These are phyloP conservation scores for Urocolius indicus DNA, from an alignment of 2,113 vertebrate genomes.

Conservation along the genomic window DNA sequence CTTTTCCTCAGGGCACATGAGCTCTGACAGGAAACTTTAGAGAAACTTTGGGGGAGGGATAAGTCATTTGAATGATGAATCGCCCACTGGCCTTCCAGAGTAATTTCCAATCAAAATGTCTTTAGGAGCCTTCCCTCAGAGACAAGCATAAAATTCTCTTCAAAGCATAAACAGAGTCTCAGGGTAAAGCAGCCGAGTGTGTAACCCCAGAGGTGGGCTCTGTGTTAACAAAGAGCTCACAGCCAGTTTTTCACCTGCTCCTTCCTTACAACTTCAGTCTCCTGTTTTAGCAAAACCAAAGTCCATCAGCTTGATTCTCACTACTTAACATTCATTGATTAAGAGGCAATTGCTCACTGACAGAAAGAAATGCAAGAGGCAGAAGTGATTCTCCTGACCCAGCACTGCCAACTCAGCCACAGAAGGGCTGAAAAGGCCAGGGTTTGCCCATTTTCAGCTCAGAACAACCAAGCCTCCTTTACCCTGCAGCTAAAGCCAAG, in stretches of 20 bases:
- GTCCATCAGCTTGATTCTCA: not conserved
- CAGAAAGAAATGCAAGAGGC: not conserved
- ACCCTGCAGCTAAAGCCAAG: not conserved
- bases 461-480: not conserved
- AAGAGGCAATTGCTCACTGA: not conserved
- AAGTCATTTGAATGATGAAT: constrained; percentile 46
- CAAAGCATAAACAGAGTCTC: not conserved
- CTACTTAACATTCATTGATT: not conserved
- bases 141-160: not conserved
- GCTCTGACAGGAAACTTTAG: constrained; percentile 53
- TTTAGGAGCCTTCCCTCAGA: not conserved
- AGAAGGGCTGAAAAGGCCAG: not conserved
- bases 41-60: constrained; percentile 51
- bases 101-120: constrained; percentile 25
- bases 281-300: not conserved
- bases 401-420: not conserved
- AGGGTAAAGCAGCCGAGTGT: not conserved
- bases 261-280: not conserved
- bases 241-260: not conserved
- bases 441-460: not conserved
- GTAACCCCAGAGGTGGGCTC: not conserved
- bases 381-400: not conserved
- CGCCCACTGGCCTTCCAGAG: not conserved
- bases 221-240: not conserved
- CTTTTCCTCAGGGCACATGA: constrained; percentile 47